These are phyloP conservation scores for Hemibagrus wyckioides DNA, from an alignment of 2,113 vertebrate genomes.

Conservation along the genomic window DNA sequence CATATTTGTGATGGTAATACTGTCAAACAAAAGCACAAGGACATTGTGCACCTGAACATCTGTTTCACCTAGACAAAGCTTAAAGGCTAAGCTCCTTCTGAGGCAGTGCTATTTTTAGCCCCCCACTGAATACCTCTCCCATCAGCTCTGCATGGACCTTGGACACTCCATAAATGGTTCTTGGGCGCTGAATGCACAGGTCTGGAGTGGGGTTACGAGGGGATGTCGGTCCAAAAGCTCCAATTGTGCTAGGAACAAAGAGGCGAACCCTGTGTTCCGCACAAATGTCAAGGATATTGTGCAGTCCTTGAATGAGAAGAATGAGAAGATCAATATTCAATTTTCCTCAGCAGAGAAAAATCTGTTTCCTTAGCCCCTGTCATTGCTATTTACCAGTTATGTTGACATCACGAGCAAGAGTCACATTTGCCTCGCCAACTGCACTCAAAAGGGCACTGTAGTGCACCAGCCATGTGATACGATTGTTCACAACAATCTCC, in stretches of 20 bases:
- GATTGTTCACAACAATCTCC: constrained; percentile 92
- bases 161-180: constrained; percentile 95
- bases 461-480: constrained; percentile 91
- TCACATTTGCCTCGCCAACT: constrained; percentile 86
- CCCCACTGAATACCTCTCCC: constrained; percentile 83
- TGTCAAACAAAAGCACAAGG: constrained; percentile 53
- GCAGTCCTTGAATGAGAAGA: constrained; percentile 76
- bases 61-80: constrained; percentile 7
- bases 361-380: neutral
- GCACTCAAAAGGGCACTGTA: constrained; percentile 93
- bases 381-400: constrained; percentile 80
- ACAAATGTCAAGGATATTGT: constrained; percentile 91
- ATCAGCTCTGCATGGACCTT: constrained; percentile 95
- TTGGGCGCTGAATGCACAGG: constrained; percentile 89
- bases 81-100: neutral
- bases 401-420: constrained; percentile 87
- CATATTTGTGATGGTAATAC: constrained; percentile 92
- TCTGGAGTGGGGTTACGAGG: constrained; percentile 91
- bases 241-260: constrained; percentile 94
- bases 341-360: neutral
- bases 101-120: neutral
- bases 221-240: constrained; percentile 90
- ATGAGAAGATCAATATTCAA: neutral
- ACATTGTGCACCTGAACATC: constrained; percentile 11
- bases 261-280: constrained; percentile 84